Base-by-base conservation (phyloP, 2,113 vertebrate species). In the Aegotheles bennettii region DNA sequence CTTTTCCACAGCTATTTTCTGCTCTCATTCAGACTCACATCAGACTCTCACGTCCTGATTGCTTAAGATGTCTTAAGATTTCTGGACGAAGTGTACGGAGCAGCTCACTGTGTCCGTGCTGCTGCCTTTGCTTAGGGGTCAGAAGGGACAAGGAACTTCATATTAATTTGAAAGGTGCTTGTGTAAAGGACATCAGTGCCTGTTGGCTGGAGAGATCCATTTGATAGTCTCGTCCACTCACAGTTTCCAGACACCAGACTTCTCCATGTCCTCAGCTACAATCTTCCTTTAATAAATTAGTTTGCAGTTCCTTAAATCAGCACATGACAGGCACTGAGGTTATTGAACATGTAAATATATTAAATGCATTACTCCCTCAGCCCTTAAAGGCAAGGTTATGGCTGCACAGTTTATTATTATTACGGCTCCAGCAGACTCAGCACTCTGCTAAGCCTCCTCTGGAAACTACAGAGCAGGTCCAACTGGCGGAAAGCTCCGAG, bases 251-350 rank as follows among this genome's bases (percentile, higher is more conserved):
- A 76, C 90, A 48, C 85, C 83, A 93, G 85, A 64, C 90, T 94
- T 71, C 89, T 90, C 35, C 89, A 3, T 29, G 83, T 84, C 83
- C 94, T 85, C 87, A 51, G 87, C 71, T 87, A 33, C 14, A 79
- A 69, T 18, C 68, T 53, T 35, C 57, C 75, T 76, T 78, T 87
- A 93, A 84, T 92, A 82, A 93, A 96, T 95, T 60, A 76, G 71
- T 47, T 81, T 90, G 60, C 80, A 71, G 53, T 31, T 89, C 93
- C 73, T 96, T 92, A 84, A 95, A 92, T 96, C 94, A 93, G 90
- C n/a, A 12, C 71, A 54, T 60, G 95, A 53, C 93, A 94, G 93
- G 80, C 90, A 9, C 85, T 36, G 85, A 53, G 89, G 83, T 67
- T 50, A n/a, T 42, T 87, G 92, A 82, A 76, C 64, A 71, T 65